Evolutionary conservation across 2,888 invertebrate species (phyloP).

Genomic region (Drosophila mettleri): DNA sequence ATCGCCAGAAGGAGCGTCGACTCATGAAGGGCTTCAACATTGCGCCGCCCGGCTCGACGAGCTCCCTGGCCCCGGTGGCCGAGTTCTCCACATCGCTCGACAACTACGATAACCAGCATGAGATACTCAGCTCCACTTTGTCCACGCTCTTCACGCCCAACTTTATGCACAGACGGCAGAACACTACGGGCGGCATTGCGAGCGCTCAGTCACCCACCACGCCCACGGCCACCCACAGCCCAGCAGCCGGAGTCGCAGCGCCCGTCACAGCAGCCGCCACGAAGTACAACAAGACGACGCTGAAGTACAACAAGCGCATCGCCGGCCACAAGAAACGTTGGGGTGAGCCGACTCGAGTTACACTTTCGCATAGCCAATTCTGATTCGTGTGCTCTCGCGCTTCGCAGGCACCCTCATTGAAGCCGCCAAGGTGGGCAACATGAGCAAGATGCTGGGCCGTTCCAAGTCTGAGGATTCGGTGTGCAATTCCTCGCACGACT

Average conservation of each 20-base stretch:
- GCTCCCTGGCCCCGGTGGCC: conserved; percentile 90
- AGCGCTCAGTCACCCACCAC: conserved; percentile 68
- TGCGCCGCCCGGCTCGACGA: conserved; percentile 89
- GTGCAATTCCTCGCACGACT: conserved; percentile 87
- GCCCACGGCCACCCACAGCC: conserved; percentile 62
- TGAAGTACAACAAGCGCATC: conserved; percentile 86
- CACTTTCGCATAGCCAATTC: too few species aligned
- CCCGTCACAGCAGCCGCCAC: conserved; percentile 49
- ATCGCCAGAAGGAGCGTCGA: conserved; percentile 95
- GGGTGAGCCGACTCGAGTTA: conserved; percentile 85
- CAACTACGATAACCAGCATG: conserved; percentile 87
- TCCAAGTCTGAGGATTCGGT: conserved; percentile 94
- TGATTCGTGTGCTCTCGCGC: too few species aligned
- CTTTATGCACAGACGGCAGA: conserved; percentile 83
- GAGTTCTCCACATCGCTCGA: conserved; percentile 92
- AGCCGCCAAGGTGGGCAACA: conserved; percentile 92
- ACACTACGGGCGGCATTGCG: conserved; percentile 74
- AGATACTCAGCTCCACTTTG: conserved; percentile 89
- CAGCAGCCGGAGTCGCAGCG: conserved; percentile 13
- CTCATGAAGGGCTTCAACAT: conserved; percentile 98
- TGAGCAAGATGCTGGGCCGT: conserved; percentile 92
- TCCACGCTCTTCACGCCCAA: conserved; percentile 88
- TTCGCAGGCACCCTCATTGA: conserved; percentile 90
- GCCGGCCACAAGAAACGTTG: conserved; percentile 91
- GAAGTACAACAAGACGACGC: conserved; percentile 83